A percentile compares a stretch with the other conserved stretches of the same genome.
phyloP scores from a whole-genome alignment of 2,113 vertebrate genomes.

The Cyphomyrus plagiostoma region DNA sequence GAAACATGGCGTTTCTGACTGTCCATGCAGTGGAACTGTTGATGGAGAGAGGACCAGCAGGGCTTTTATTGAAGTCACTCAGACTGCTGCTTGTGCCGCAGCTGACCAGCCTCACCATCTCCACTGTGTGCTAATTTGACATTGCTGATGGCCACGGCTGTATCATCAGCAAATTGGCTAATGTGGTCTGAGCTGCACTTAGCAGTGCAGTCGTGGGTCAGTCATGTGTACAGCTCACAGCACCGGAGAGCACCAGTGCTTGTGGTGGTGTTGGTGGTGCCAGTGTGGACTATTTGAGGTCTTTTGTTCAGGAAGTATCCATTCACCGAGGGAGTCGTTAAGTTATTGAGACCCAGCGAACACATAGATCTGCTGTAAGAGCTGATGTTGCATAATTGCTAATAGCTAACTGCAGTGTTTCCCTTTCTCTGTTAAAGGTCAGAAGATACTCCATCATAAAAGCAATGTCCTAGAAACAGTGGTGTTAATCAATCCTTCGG shows the following conservation, averaged over 20 bases:
- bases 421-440: constrained; percentile 64
- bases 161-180: not conserved
- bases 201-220: not conserved
- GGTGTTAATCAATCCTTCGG: constrained; percentile 92
- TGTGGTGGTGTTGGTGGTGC: not conserved
- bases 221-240: not conserved
- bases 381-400: not conserved
- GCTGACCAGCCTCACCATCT: not conserved
- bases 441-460: constrained; percentile 95
- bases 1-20: not conserved
- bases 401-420: constrained; percentile 25
- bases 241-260: not conserved
- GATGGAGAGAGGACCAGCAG: not conserved
- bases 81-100: not conserved
- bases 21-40: not conserved
- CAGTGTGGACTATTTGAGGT: not conserved
- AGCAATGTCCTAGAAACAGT: constrained; percentile 91
- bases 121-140: not conserved
- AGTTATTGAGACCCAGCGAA: not conserved
- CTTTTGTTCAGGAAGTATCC: not conserved
- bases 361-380: not conserved
- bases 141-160: not conserved
- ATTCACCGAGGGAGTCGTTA: not conserved
- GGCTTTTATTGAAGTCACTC: not conserved
- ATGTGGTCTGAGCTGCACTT: not conserved